Evolutionary conservation across 2,888 invertebrate genomes (phyloP).

Genomic region (Meiosimyza platycephala): DNA sequence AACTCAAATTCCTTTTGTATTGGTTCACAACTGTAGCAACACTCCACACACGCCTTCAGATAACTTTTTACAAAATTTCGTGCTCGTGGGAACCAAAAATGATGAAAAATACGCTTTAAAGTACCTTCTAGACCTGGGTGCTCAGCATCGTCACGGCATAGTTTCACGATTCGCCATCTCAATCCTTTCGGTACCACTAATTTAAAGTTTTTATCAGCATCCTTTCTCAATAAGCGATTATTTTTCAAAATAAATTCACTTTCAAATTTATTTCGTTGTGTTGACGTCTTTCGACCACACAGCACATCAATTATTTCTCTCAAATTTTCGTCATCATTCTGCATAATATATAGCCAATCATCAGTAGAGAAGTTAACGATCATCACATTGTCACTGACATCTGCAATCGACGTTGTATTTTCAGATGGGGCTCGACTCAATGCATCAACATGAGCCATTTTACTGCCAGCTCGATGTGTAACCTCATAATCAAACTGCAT

Average conservation of each 20-base stretch:
- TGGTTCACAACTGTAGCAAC: not conserved
- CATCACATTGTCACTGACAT: not conserved
- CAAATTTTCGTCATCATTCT: slow-evolving; percentile 28
- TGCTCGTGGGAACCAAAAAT: slow-evolving; percentile 27
- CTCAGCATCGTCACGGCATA: not conserved
- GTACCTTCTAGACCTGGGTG: slow-evolving; percentile 24
- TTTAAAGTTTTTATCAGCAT: not conserved
- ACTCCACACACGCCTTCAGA: slow-evolving; percentile 18
- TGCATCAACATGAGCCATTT: slow-evolving; percentile 41
- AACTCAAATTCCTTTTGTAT: no score
- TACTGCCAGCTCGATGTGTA: slow-evolving; percentile 30
- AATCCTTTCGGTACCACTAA: slow-evolving; percentile 37
- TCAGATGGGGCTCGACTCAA: slow-evolving; percentile 35
- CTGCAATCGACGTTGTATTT: not conserved
- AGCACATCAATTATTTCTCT: slow-evolving; percentile 19
- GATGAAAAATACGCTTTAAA: not conserved
- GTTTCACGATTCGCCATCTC: slow-evolving; percentile 29
- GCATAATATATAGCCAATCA: slow-evolving; percentile 45
- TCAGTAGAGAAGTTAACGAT: slow-evolving; percentile 21
- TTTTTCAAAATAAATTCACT: slow-evolving; percentile 34
- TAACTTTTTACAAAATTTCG: slow-evolving; percentile 28
- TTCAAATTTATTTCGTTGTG: slow-evolving; percentile 9
- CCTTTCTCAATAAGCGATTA: slow-evolving; percentile 38
- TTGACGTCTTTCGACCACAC: slow-evolving; percentile 6
- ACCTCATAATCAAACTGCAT: slow-evolving; percentile 40